Evolutionary conservation across 23 tunicate species (phyloP).

Genomic region (Clavelina lepadiformis): DNA sequence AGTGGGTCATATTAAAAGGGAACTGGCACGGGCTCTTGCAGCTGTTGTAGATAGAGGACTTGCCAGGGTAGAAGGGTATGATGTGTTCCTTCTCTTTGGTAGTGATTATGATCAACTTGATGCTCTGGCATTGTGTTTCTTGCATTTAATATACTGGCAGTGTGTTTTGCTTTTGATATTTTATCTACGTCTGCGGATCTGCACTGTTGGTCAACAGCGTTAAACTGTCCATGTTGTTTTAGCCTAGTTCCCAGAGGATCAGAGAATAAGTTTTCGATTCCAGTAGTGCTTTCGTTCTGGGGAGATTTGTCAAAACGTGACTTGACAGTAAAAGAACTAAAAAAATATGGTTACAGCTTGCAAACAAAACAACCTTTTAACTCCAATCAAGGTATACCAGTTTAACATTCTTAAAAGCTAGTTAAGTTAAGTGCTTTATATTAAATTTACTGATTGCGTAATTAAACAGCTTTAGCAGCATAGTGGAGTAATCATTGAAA

Average conservation of each 20-base stretch:
- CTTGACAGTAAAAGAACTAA: not conserved
- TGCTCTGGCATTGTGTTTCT: too few species aligned
- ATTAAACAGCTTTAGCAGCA: too few species aligned
- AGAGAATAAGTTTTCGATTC: conserved; percentile 13
- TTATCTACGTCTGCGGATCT: too few species aligned
- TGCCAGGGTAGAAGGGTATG: conserved; percentile 28
- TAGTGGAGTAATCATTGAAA: too few species aligned
- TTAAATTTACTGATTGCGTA: too few species aligned
- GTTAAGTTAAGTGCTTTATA: too few species aligned
- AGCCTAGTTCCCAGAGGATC: conserved; percentile 25
- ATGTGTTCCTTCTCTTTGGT: too few species aligned
- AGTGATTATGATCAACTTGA: too few species aligned
- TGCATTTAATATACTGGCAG: not conserved
- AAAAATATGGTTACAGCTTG: conserved; percentile 14
- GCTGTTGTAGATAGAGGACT: conserved; percentile 20
- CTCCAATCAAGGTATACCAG: too few species aligned
- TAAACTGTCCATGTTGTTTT: too few species aligned
- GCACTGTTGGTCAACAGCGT: too few species aligned
- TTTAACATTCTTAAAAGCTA: too few species aligned
- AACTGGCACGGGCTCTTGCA: conserved; percentile 31
- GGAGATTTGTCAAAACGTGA: conserved; percentile 16
- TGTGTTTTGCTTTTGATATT: not conserved
- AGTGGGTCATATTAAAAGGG: conserved; percentile 31
- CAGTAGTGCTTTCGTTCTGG: conserved; percentile 24
- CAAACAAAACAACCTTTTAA: conserved; percentile 1